Evolutionary conservation across 2,797 vertebrate genomes (phyloP).

Genomic region (Malacoctenus gilli): DNA sequence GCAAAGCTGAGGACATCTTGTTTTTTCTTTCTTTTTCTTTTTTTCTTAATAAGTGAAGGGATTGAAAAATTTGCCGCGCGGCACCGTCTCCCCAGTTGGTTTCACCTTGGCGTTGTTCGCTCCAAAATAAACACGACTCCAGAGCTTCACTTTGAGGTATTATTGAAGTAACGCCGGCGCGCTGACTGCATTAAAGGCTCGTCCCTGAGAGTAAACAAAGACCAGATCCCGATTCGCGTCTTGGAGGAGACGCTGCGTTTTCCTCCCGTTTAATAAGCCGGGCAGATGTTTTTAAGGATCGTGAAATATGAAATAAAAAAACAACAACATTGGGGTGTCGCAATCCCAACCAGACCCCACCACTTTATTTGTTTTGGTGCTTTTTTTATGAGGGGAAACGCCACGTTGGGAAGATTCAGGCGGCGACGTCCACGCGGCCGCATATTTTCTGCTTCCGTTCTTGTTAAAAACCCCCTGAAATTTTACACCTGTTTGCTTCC

Average conservation of each 20-base stretch:
- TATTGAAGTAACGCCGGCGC: conserved; percentile 2
- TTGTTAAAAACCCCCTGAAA: conserved; percentile 7
- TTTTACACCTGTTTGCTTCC: conserved; percentile 61
- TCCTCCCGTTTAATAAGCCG: background rate
- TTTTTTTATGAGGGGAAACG: conserved; percentile 6
- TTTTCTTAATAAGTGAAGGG: conserved; percentile 21
- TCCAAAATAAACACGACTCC: conserved; percentile 14
- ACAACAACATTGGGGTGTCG: background rate
- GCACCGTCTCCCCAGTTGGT: conserved; percentile 1
- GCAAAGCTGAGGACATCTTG: conserved; percentile 4
- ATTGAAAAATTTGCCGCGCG: background rate
- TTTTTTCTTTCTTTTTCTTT: too few relatives aligned
- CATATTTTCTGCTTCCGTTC: background rate
- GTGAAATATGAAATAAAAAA: conserved; percentile 5
- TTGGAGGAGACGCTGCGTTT: background rate
- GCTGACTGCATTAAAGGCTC: background rate
- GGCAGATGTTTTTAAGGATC: too few relatives aligned
- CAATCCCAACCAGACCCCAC: background rate
- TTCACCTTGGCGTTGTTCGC: conserved; percentile 10
- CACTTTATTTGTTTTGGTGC: background rate
- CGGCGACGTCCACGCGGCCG: too few relatives aligned
- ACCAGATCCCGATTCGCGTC: background rate
- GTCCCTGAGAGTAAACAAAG: conserved; percentile 2
- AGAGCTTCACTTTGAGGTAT: conserved; percentile 5
- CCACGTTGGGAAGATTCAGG: too few relatives aligned